Percentiles rank a stretch among this genome's conserved stretches.
These are phyloP conservation scores for Triops cancriformis DNA, from an alignment of 1,140 invertebrate species.

Conservation along the genomic window DNA sequence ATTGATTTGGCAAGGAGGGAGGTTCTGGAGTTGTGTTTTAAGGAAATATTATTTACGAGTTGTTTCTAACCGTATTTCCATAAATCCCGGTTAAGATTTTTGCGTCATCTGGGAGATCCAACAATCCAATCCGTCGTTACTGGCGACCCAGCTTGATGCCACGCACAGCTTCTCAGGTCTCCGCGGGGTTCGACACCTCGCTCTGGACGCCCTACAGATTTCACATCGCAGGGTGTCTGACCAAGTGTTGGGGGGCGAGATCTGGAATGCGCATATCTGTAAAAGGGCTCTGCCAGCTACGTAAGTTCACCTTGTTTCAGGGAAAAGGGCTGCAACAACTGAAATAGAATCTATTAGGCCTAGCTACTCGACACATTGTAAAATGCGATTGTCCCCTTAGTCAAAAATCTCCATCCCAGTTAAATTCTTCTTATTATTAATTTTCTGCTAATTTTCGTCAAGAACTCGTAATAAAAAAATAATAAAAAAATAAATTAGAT, in stretches of 20 bases:
- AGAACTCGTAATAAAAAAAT: too few relatives aligned
- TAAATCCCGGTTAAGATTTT: slow-evolving; percentile 9
- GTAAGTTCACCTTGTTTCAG: background rate
- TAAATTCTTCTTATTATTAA: too few relatives aligned
- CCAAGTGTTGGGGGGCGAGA: slow-evolving; percentile 4
- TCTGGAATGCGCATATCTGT: background rate
- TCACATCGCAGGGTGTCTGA: slow-evolving; percentile 3
- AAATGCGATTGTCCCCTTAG: too few relatives aligned
- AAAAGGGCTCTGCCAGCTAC: background rate
- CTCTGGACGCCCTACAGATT: background rate
- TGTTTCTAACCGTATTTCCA: background rate
- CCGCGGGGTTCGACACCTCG: background rate
- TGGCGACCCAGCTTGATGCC: background rate
- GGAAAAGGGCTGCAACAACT: background rate
- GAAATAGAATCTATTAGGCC: background rate
- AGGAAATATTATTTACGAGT: slow-evolving; percentile 6
- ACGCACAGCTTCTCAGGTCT: background rate
- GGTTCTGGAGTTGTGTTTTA: background rate
- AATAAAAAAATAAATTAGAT: too few relatives aligned
- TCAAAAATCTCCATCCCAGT: too few relatives aligned
- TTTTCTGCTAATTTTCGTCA: too few relatives aligned
- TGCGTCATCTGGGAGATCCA: background rate
- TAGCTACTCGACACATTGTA: too few relatives aligned
- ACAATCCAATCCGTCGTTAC: slow-evolving; percentile 5
- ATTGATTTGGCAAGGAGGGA: background rate